These are phyloP conservation scores for Mimumesa dahlbomi DNA, from an alignment of 2,888 invertebrate genomes.

Conservation along the genomic window DNA sequence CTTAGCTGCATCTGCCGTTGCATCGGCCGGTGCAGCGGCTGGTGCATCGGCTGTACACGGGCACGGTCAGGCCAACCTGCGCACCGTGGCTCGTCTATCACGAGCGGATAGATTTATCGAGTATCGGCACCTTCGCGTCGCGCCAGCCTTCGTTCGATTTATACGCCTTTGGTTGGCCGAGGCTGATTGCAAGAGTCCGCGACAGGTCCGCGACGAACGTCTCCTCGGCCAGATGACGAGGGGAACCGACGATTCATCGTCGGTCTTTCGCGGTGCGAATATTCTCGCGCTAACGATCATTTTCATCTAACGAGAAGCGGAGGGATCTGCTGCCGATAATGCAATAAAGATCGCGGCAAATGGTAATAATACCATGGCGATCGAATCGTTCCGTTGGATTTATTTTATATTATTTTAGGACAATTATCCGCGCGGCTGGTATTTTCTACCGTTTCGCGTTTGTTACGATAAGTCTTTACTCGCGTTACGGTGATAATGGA, in stretches of 20 bases:
- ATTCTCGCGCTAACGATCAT: conserved; percentile 50
- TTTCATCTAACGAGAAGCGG: conserved; percentile 47
- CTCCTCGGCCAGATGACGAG: conserved; percentile 56
- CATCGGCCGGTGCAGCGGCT: conserved; percentile 30
- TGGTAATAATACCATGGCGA: neutral
- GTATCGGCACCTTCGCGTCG: conserved; percentile 73
- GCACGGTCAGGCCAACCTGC: conserved; percentile 44
- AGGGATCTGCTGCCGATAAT: conserved; percentile 43
- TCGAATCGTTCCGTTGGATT: no score
- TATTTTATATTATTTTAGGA: no score
- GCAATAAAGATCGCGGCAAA: conserved; percentile 33
- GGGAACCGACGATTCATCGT: conserved; percentile 52
- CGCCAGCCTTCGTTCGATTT: conserved; percentile 66
- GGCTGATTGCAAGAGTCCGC: conserved; percentile 42
- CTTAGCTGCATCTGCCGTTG: conserved; percentile 16
- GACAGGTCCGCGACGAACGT: conserved; percentile 57
- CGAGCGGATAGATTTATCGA: conserved; percentile 75
- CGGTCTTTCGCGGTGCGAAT: conserved; percentile 13
- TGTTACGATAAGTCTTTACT: no score
- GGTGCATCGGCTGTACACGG: conserved; percentile 20
- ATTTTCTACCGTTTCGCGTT: no score
- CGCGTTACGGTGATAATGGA: no score
- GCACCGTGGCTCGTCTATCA: conserved; percentile 74
- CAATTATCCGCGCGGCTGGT: no score
- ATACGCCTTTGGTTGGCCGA: conserved; percentile 61